Conservation (phyloP, 2,797 vertebrate species). For the Pipistrellus pygmaeus region DNA sequence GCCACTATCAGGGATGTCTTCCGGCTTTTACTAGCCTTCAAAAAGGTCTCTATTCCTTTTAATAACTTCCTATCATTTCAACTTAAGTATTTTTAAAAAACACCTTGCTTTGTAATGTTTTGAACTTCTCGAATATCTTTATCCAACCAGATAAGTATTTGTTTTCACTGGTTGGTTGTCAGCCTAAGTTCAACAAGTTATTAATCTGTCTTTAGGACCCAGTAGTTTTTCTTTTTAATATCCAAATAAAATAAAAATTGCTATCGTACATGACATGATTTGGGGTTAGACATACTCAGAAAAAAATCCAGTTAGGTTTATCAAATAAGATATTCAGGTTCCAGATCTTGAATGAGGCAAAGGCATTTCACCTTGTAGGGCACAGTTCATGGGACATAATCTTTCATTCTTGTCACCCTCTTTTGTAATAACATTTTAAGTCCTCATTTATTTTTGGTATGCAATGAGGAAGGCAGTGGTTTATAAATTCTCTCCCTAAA, state of each 20-base stretch:
- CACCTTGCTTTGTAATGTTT: conserved; percentile 53
- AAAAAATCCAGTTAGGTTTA: conserved; percentile 47
- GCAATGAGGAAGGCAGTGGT: conserved; percentile 14
- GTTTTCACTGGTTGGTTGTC: conserved; percentile 57
- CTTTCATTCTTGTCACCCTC: background rate
- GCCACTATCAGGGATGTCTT: background rate
- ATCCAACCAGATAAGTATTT: conserved; percentile 44
- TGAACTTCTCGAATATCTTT: conserved; percentile 33
- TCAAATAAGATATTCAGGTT: background rate
- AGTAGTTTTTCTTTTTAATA: conserved; percentile 41
- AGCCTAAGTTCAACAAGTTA: conserved; percentile 61
- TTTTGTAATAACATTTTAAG: background rate
- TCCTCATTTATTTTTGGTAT: conserved; percentile 45
- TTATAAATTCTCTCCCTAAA: conserved; percentile 21
- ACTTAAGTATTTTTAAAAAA: conserved; percentile 60
- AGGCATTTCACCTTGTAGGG: background rate
- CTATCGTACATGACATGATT: background rate
- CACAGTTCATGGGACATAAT: background rate
- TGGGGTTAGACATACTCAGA: conserved; percentile 8
- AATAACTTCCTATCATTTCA: conserved; percentile 21
- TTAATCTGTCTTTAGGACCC: conserved; percentile 45
- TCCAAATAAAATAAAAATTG: conserved; percentile 28
- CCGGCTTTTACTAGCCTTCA: background rate
- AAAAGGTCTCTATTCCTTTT: conserved; percentile 45
- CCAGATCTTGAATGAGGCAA: conserved; percentile 8